Base-by-base conservation (phyloP, 1,140 invertebrate genomes). In the Nasonia giraulti region DNA sequence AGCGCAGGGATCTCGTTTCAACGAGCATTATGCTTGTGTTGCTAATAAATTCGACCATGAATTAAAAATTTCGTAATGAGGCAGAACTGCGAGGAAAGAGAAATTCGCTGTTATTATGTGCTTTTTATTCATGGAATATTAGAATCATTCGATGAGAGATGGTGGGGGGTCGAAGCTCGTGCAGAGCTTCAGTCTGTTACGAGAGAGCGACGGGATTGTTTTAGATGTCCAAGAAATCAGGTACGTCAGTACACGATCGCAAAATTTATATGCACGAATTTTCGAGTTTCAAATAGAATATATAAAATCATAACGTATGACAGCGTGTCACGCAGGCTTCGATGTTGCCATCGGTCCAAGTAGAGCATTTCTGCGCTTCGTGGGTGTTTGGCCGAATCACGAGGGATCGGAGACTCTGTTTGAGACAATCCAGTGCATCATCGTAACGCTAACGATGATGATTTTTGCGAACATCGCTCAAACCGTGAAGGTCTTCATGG, bases 341-440 rank as follows among this genome's bases (percentile, higher is more conserved):
- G 62, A 84, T 47, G 73, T 82, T 23, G 87, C 86, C 7, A 66
- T 87, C 3, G 88, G 87, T 14, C 87, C 85, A 66, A 85, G 87
- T 50, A 80, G 85, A 14, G 31, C 62, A 4, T 81, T 84, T 50
- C 78, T 89, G 40, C 55, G 83, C 6, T 78, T 87, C 12, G 55
- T 89, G 1, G 88, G 88, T 14, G 62, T 73, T 10, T 89, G 88
- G 88, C 88, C 87, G 17, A 82, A 87, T 81, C 74, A 73, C 20
- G 62, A 82, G 4, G 10, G 0, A n/a, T 1, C 37, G 12, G 69
- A 77, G 68, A 82, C 44, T 37, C 2, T 27, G 20, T 81, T 77
- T 1, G 40, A 62, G 31, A 4, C 69, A 0, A 55, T 17, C 12
- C 71, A 23, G 12, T 69, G 77, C 37, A 27, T 85, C 2, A 31